Evolutionary conservation across 2,888 invertebrate genomes (phyloP), one percentile per base, ranked within the genome.

Genomic region (Latrodectus elegans): DNA sequence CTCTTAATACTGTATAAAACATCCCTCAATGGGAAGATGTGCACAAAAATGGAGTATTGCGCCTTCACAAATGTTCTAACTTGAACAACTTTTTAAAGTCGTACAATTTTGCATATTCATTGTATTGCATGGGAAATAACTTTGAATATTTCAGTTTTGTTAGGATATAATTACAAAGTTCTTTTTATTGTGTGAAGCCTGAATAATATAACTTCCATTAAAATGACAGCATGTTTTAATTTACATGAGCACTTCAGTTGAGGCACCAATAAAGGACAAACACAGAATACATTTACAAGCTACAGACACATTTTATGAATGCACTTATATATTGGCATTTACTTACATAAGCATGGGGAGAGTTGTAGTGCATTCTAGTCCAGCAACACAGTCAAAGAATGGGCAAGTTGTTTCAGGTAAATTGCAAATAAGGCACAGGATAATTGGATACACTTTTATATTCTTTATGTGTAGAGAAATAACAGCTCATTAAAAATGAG

Each of bases 241-340:
- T 76, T 86, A 81, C 81, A 86, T 86, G 86, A 86, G 86, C 86
- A 86, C 86, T 81, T 86, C 76, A 86, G 76, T 86, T 74, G 86
- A 86, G 86, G 86, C 86, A 86, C 86, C 86, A 75, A 76, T 86
- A 77, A 86, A 81, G 86, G 38, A 38, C 38, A 86, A 80, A 81
- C 81, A 86, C 80, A 84, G 68, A 81, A 76, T 76, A 80, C 75
- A 76, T 86, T 86, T 86, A 84, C 84, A 84, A 71, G 77, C 84
- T 84, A 77, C 76, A 77, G 71, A 77, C 71, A 83, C 55, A 68
- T 83, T 60, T 85, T 70, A 79, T 80, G 79, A 86, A 86, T 86
- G 86, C 86, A 86, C 86, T 86, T 86, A 81, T 81, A 86, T 74
- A 72, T 81, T 86, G 86, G 86, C 80, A 85, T 76, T 80, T 77